Evolutionary conservation across 2,888 invertebrate genomes (phyloP).

Genomic region (Drosophila paucipuncta): DNA sequence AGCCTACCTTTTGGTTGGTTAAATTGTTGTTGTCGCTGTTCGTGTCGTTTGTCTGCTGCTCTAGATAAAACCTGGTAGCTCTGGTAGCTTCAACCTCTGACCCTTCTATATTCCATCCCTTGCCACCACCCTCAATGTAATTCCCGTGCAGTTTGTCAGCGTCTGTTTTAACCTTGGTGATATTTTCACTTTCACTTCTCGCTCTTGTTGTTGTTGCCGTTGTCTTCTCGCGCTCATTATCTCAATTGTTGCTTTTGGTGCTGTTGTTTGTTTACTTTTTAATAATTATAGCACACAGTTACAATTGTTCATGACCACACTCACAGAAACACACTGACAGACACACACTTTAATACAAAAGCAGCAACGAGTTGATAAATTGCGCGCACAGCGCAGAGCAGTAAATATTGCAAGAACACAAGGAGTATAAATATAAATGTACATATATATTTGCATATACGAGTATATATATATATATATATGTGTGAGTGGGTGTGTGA

Average conservation of each 20-base stretch:
- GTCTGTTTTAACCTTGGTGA: slow-evolving; percentile 57
- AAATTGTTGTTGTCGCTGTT: slow-evolving; percentile 40
- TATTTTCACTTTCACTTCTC: slow-evolving; percentile 66
- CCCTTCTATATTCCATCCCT: background rate
- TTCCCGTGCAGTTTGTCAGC: slow-evolving; percentile 50
- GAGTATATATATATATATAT: background rate
- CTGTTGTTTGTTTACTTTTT: slow-evolving; percentile 62
- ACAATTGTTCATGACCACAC: slow-evolving; percentile 79
- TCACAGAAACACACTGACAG: slow-evolving; percentile 8
- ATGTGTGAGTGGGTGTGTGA: slow-evolving; percentile 1
- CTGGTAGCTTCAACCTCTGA: slow-evolving; percentile 14
- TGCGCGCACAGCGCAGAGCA: slow-evolving; percentile 37
- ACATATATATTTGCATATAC: background rate
- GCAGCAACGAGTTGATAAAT: slow-evolving; percentile 67
- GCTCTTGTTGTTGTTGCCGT: slow-evolving; percentile 43
- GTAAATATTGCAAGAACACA: slow-evolving; percentile 30
- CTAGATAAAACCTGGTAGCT: slow-evolving; percentile 45
- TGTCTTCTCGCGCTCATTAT: slow-evolving; percentile 69
- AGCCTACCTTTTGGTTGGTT: slow-evolving; percentile 28
- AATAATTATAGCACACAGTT: slow-evolving; percentile 69
- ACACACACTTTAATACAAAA: slow-evolving; percentile 12
- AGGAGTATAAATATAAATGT: background rate
- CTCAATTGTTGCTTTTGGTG: slow-evolving; percentile 64
- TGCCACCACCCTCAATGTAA: background rate
- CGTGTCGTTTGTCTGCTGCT: slow-evolving; percentile 23